Evolutionary conservation across 1,140 invertebrate genomes (phyloP).

Genomic region (Heterodera carotae): DNA sequence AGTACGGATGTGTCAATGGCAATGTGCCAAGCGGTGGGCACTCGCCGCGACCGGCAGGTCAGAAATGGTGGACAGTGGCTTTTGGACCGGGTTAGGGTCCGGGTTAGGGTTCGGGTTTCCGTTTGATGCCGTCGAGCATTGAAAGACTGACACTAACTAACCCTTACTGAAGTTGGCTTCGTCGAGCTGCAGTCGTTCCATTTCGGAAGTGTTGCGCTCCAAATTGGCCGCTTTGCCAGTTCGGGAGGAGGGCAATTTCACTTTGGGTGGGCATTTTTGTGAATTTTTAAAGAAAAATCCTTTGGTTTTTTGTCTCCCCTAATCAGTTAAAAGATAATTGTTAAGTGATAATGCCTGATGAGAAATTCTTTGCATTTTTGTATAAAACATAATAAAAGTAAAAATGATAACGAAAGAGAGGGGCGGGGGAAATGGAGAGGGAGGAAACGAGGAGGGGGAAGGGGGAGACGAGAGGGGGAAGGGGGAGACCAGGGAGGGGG

Average conservation of each 20-base stretch:
- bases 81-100: no score
- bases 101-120: no score
- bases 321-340: no score
- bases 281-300: no score
- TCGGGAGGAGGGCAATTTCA: conserved; percentile 44
- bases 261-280: conserved; percentile 31
- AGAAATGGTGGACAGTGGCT: no score
- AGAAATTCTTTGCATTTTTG: conserved; percentile 11
- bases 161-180: not conserved
- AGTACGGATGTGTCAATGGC: not conserved
- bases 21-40: not conserved
- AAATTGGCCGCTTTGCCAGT: conserved; percentile 23
- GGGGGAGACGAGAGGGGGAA: not conserved
- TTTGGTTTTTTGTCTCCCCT: no score
- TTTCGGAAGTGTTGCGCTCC: conserved; percentile 29
- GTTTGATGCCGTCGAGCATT: no score
- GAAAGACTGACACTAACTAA: no score
- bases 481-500: no score
- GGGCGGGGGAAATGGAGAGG: no score
- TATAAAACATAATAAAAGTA: conserved; percentile 1
- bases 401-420: not conserved
- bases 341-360: not conserved
- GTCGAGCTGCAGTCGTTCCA: conserved; percentile 9
- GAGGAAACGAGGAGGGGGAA: no score
- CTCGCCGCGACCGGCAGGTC: not conserved